Base-by-base conservation (phyloP, 37 sponge, comb jelly and placozoan species). In the Tethya wilhelma region DNA sequence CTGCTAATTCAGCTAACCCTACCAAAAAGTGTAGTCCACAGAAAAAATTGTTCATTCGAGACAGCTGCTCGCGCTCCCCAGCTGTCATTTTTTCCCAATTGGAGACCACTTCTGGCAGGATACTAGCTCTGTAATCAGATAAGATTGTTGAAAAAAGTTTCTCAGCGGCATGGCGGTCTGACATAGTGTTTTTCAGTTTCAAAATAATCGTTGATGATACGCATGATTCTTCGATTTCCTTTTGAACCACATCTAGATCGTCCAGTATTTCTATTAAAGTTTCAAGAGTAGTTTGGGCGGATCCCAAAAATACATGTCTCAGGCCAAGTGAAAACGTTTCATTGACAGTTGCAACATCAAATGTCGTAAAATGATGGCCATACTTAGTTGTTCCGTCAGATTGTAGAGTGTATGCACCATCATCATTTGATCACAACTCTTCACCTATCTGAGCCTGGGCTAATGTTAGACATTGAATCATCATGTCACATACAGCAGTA, bases 1-100 rank as follows among this genome's bases (percentile, higher is more conserved):
- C 75, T 41, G 87, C 75, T 4, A 33, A 25, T 36, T 85, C 86
- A 32, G 87, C 87, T 56, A 86, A 41, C 1, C 74, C 87, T 25
- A 86, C 80, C 3, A 87, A 1, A 67, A 49, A 74, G 38, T 87
- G 88, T 30, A 87, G 30, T n/a, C n/a, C n/a, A n/a, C n/a, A n/a
- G n/a, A n/a, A n/a, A n/a, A n/a, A n/a, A n/a, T n/a, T n/a, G n/a
- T 78, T 78, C 66, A 64, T 78, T 39, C 67, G 44, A 25, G 53
- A 22, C 64, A 78, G 7, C 55, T 65, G 67, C n/a, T 64, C 33
- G 9, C 25, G 17, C 3, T 78, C 77, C 20, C 22, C 11, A 59
- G 12, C 20, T n/a, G 62, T 19, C 41, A 75, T 33, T 22, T 75
- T 6, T 26, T 37, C 25, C 79, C 79, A 78, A 5, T 49, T 31